Conservation (phyloP, 2,113 vertebrate genomes). For the Phrynosoma platyrhinos region DNA sequence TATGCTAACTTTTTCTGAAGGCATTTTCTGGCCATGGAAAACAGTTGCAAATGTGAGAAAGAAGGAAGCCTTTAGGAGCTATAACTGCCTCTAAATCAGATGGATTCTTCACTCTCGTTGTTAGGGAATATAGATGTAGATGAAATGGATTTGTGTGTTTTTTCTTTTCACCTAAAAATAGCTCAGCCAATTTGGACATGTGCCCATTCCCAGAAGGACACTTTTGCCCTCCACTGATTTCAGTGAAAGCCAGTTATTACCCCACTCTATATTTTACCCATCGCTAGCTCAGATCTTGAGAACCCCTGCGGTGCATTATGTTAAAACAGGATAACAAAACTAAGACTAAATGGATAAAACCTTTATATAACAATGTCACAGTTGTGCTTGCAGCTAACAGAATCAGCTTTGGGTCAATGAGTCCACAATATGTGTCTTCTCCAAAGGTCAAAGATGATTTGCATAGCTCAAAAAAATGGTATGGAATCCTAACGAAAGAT, state of each 20-base stretch:
- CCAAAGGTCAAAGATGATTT: slow-evolving; percentile 8
- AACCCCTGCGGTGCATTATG: not conserved
- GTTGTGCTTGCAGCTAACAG: not conserved
- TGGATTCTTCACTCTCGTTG: slow-evolving; percentile 13
- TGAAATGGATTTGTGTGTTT: slow-evolving; percentile 27
- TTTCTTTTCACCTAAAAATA: slow-evolving; percentile 43
- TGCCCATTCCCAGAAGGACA: slow-evolving; percentile 34
- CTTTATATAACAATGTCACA: not conserved
- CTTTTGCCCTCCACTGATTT: slow-evolving; percentile 1
- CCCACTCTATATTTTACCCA: too few species aligned
- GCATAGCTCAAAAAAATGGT: not conserved
- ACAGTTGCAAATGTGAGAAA: not conserved
- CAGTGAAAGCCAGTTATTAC: not conserved
- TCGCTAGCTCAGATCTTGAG: not conserved
- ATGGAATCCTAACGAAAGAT: not conserved
- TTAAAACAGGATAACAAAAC: not conserved
- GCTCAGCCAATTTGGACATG: slow-evolving; percentile 35
- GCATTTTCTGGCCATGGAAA: slow-evolving; percentile 21
- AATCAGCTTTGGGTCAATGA: not conserved
- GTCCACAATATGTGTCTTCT: slow-evolving; percentile 3
- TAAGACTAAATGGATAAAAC: not conserved
- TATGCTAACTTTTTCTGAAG: not conserved
- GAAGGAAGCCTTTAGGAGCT: not conserved
- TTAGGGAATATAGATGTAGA: slow-evolving; percentile 15
- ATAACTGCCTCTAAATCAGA: slow-evolving; percentile 4